Evolutionary conservation across 2,888 invertebrate genomes (phyloP), one percentile per base, ranked within the genome.

Genomic region (Rotaria magnacalcarata): DNA sequence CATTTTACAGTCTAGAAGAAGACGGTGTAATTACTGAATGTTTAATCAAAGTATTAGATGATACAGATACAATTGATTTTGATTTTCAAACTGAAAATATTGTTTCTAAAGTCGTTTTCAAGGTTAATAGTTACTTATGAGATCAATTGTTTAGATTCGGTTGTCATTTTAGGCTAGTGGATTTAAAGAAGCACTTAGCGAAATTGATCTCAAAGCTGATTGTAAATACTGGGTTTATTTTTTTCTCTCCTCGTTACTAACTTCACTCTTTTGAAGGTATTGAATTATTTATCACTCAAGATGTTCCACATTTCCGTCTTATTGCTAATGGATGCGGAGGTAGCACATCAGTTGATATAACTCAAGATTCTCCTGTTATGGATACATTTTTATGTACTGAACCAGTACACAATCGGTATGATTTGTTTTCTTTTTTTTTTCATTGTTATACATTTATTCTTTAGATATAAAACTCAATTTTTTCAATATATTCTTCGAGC

Each of bases 61-160:
- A 43, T 24, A 47, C 43, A 47, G 80, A 80, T 47, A 80, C 80
- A 47, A 80, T 80, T 47, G 80, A 80, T 80, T 80, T 80, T 34
- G 80, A 80, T 43, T 80, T 80, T 80, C 80, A 80, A 80, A 80
- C 80, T 47, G 80, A 80, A 80, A 80, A 80, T 80, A n/a, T 80
- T 47, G 43, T 80, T 41, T n/a, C 80, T 10, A 80, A 80, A 43
- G 47, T 80, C 1, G 47, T 80, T 3, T 80, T 80, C 4, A 80
- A 80, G 14, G 80, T 80, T 11, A 5, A 21, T 19, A 80, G 14
- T 24, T 2, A n/a, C n/a, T 43, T 47, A 8, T 8, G 6, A 47
- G 14, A 47, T 7, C 10, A 80, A 80, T 80, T 16, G 8, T 21
- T 24, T 47, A n/a, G 8, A 34, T 19, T 41, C 8, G 41, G 0